A percentile compares a stretch with the other conserved stretches of the same genome.
phyloP scores from a whole-genome alignment of 1,140 invertebrate species.

The Lordiphosa clarofinis region DNA sequence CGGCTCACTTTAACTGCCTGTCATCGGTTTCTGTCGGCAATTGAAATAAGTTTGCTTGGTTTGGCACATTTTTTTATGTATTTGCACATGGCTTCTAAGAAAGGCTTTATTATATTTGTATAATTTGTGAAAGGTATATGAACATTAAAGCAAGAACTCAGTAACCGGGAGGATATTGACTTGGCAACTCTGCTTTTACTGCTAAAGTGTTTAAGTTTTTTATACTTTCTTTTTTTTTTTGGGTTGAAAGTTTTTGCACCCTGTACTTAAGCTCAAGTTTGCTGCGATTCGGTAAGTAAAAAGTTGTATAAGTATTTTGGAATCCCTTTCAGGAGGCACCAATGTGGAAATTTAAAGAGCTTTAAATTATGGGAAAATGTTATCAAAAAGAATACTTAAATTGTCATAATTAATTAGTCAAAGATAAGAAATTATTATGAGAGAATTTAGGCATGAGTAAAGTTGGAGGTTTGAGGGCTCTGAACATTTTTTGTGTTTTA shows the following conservation, averaged over 20 bases:
- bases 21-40: constrained; percentile 8
- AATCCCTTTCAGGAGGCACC: constrained; percentile 41
- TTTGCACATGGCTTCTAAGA: constrained; percentile 33
- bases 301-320: constrained; percentile 55
- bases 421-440: no score
- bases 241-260: constrained; percentile 36
- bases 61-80: constrained; percentile 29
- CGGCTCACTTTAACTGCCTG: constrained; percentile 22
- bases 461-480: no score
- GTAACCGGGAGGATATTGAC: background rate
- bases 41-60: constrained; percentile 42
- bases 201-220: constrained; percentile 23
- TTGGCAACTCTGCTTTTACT: constrained; percentile 22
- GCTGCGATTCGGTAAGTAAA: constrained; percentile 25
- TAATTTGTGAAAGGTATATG: constrained; percentile 13
- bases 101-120: constrained; percentile 31
- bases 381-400: constrained; percentile 13
- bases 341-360: constrained; percentile 23
- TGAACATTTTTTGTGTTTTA: no score
- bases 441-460: no score
- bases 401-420: constrained; percentile 25
- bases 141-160: constrained; percentile 1
- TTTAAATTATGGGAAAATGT: constrained; percentile 38
- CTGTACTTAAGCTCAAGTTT: constrained; percentile 37
- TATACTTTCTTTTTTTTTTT: constrained; percentile 13